Evolutionary conservation across 2,888 invertebrate genomes (phyloP).

Genomic region (Nomada fabriciana): DNA sequence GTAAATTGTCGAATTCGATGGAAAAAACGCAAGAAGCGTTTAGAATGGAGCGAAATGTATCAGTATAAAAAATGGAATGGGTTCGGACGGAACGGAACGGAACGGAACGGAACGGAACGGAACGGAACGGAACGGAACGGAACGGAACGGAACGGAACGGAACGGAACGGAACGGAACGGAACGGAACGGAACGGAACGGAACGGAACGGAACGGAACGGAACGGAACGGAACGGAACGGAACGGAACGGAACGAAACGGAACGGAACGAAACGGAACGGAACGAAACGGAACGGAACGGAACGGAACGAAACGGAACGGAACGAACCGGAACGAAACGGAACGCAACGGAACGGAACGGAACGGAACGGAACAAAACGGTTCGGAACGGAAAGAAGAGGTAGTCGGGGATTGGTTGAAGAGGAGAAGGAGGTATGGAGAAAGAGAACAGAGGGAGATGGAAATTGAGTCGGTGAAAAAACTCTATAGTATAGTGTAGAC

Average conservation of each 20-base stretch:
- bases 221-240: not conserved
- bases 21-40: not conserved
- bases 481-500: not conserved
- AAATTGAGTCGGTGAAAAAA: conserved; percentile 21
- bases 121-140: conserved; percentile 26
- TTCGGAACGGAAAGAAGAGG: conserved; percentile 4
- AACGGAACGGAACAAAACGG: conserved; percentile 20
- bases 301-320: conserved; percentile 17
- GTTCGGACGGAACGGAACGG: not conserved
- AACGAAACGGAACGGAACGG: conserved; percentile 28
- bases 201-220: conserved; percentile 27
- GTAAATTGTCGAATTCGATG: not conserved
- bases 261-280: conserved; percentile 9
- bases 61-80: not conserved
- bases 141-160: conserved; percentile 17
- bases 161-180: conserved; percentile 28
- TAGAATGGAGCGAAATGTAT: not conserved
- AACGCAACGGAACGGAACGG: conserved; percentile 25
- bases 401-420: conserved; percentile 17
- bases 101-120: conserved; percentile 1
- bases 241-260: conserved; percentile 5
- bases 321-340: conserved; percentile 23
- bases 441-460: not conserved
- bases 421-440: not conserved
- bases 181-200: conserved; percentile 22